Percentiles rank a stretch among this genome's conserved stretches.
These are phyloP conservation scores for Catostylus mosaicus DNA, from an alignment of 30 jellyfish, hydroid and myxozoan genomes.

Conservation along the genomic window DNA sequence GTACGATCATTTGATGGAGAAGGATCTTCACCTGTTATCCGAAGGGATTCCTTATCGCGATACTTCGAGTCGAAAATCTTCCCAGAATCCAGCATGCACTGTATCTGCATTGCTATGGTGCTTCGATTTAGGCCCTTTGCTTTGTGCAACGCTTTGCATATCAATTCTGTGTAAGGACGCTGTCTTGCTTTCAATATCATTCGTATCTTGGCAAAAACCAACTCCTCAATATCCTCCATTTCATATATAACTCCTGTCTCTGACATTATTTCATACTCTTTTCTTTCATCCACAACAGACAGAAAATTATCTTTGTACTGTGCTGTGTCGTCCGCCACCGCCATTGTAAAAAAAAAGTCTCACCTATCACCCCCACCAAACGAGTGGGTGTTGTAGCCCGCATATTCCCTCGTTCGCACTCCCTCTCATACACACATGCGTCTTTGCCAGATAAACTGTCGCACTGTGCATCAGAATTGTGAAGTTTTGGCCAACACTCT, in stretches of 20 bases:
- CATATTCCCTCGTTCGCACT: too few relatives aligned
- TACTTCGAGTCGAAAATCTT: neutral
- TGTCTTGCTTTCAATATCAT: conserved; percentile 31
- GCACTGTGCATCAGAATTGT: too few relatives aligned
- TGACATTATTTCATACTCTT: conserved; percentile 20
- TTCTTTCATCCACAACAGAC: too few relatives aligned
- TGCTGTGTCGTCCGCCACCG: too few relatives aligned
- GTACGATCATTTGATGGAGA: neutral
- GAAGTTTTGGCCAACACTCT: too few relatives aligned
- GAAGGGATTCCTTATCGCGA: conserved; percentile 16
- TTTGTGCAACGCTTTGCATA: conserved; percentile 44
- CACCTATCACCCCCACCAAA: too few relatives aligned
- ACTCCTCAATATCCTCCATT: conserved; percentile 39
- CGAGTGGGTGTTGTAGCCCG: too few relatives aligned
- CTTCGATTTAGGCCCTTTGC: conserved; percentile 42
- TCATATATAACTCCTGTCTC: conserved; percentile 15
- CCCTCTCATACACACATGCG: too few relatives aligned
- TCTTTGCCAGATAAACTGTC: too few relatives aligned
- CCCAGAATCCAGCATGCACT: conserved; percentile 30
- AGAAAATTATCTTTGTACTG: too few relatives aligned
- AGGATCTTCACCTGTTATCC: conserved; percentile 33
- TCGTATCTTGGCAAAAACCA: neutral
- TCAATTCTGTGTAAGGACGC: conserved; percentile 28
- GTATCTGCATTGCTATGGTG: conserved; percentile 9
- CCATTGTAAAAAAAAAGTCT: too few relatives aligned